phyloP scores from a whole-genome alignment of 2,888 invertebrate genomes.

The Octodonta nipae region DNA sequence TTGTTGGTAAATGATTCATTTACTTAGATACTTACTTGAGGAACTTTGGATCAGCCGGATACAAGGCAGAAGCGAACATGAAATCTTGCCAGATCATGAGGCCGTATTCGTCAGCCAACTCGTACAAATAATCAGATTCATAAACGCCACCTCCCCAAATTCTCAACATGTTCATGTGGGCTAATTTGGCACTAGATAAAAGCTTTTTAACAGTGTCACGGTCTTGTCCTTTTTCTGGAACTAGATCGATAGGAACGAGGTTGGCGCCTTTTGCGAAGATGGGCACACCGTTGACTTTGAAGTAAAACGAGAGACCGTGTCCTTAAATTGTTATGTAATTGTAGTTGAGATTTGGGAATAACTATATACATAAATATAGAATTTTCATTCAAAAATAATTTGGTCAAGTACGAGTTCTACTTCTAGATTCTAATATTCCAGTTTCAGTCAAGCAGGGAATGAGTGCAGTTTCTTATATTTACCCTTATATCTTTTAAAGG shows the following conservation, averaged over 20 bases:
- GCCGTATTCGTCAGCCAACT: constrained; percentile 72
- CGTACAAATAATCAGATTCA: constrained; percentile 80
- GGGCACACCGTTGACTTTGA: constrained; percentile 68
- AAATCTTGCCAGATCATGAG: constrained; percentile 95
- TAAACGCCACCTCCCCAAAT: constrained; percentile 97
- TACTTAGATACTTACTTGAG: too few species aligned
- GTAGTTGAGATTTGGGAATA: too few species aligned
- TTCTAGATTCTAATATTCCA: too few species aligned
- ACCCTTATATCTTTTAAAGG: too few species aligned
- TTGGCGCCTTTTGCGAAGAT: constrained; percentile 91
- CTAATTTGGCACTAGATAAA: constrained; percentile 54
- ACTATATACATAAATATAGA: too few species aligned
- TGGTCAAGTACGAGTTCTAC: too few species aligned
- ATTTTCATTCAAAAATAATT: too few species aligned
- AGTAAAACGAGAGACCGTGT: constrained; percentile 66
- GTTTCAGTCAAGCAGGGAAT: too few species aligned
- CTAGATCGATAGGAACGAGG: constrained; percentile 76
- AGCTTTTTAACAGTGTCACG: constrained; percentile 47
- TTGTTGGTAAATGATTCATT: too few species aligned
- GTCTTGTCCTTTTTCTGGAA: constrained; percentile 59
- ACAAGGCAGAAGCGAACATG: constrained; percentile 92
- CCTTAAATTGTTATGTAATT: too few species aligned
- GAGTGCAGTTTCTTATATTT: too few species aligned
- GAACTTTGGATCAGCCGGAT: constrained; percentile 63
- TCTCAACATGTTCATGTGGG: constrained; percentile 84